Base-by-base conservation (phyloP, 2,888 invertebrate genomes). In the Thecophora atra region DNA sequence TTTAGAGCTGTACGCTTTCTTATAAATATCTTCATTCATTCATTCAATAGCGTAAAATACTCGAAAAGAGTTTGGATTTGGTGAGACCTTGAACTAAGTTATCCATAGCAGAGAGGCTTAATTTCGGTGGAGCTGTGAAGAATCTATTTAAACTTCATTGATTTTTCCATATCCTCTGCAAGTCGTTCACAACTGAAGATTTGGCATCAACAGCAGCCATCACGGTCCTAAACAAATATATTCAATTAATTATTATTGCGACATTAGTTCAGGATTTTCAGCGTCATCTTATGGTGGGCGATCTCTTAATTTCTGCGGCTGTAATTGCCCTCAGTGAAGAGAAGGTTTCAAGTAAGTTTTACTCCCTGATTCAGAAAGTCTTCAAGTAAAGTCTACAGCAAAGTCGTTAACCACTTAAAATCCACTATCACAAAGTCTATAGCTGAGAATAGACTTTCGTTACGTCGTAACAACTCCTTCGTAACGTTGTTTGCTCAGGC, bases 211-310 rank as follows among this genome's bases (percentile, higher is more conserved):
- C 37, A 37, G 37, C 37, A 37, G 6, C 37, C n/a, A n/a, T n/a
- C n/a, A n/a, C n/a, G n/a, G n/a, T n/a, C n/a, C n/a, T n/a, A n/a
- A 58, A 58, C 13, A 44, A 28, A 24, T 58, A 58, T 62, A 21
- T 44, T 63, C 24, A n/a, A n/a, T 56, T 21, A 47, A 47, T 64
- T 58, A 17, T 58, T 64, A 42, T 56, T 70, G 7, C 52, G 62
- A 70, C 37, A 70, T 19, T 52, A 51, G 63, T 63, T 52, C n/a
- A 54, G 37, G 63, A 51, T 28, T 54, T 63, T 47, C 47, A 80
- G 78, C 80, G 78, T 77, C 80, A 78, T 84, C 84, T 82, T 84
- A 84, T 84, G 84, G 83, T 84, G 83, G 81, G 83, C 82, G 81
- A 79, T 81, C 81, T 83, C 78, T 78, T 78, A 78, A 78, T 78